phyloP scores from a whole-genome alignment of 2,888 invertebrate species.

The Ornithoptera priamus region DNA sequence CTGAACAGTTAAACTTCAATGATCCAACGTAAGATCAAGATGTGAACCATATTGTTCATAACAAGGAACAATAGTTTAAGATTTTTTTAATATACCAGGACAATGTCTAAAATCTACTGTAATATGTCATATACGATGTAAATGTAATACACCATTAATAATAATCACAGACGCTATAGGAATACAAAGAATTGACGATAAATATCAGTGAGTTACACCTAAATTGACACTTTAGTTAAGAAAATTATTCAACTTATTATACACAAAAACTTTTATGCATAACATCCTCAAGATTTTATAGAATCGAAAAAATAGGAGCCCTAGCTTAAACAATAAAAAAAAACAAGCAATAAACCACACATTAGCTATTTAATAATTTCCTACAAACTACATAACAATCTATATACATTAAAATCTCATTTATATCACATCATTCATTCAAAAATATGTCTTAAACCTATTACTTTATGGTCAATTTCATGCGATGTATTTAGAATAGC shows the following conservation, averaged over 20 bases:
- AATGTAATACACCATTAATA: not conserved
- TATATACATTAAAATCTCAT: conserved; percentile 67
- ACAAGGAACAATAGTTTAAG: not conserved
- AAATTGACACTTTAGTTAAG: conserved; percentile 12
- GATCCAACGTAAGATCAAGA: too few relatives aligned
- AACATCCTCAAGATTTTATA: not conserved
- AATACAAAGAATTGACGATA: conserved; percentile 15
- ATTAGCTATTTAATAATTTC: conserved; percentile 32
- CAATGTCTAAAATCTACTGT: not conserved
- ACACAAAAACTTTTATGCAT: not conserved
- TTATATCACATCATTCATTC: conserved; percentile 76
- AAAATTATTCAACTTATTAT: not conserved
- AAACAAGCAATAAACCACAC: conserved; percentile 12
- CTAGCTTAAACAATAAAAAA: conserved; percentile 5
- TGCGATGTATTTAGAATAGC: conserved; percentile 36
- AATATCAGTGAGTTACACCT: conserved; percentile 3
- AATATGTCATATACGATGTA: not conserved
- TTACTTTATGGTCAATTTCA: conserved; percentile 39
- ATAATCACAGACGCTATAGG: conserved; percentile 15
- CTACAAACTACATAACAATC: conserved; percentile 54
- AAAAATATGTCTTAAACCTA: conserved; percentile 58
- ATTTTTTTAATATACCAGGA: not conserved
- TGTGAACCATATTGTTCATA: not conserved
- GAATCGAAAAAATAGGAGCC: conserved; percentile 7
- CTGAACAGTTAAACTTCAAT: too few relatives aligned